phyloP scores from a whole-genome alignment of 1,140 invertebrate genomes.

The Ips nitidus region DNA sequence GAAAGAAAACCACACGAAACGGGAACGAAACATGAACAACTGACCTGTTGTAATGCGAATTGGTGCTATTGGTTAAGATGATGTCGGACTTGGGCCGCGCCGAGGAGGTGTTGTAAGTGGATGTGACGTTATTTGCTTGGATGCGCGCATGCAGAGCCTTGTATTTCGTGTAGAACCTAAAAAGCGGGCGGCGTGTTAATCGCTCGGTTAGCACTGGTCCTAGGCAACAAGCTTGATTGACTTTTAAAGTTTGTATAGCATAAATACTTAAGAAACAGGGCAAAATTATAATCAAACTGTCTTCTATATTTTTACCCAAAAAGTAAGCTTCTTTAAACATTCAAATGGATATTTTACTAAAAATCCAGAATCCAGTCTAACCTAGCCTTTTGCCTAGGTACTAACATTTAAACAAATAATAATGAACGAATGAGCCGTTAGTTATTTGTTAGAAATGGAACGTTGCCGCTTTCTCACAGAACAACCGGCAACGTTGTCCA shows the following conservation, averaged over 20 bases:
- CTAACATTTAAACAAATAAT: too few relatives aligned
- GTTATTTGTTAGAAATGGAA: neutral
- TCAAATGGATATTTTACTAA: too few relatives aligned
- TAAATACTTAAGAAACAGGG: too few relatives aligned
- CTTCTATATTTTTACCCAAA: too few relatives aligned
- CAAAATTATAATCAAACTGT: too few relatives aligned
- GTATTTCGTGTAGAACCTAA: slow-evolving; percentile 87
- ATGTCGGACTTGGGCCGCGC: slow-evolving; percentile 42
- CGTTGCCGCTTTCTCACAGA: neutral
- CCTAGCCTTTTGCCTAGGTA: too few relatives aligned
- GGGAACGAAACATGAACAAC: slow-evolving; percentile 6
- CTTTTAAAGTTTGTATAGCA: too few relatives aligned
- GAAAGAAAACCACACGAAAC: neutral
- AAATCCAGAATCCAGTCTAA: too few relatives aligned
- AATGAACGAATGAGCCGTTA: neutral
- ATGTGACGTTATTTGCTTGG: slow-evolving; percentile 76
- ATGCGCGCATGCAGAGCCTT: slow-evolving; percentile 82
- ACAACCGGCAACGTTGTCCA: neutral
- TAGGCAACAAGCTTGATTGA: too few relatives aligned
- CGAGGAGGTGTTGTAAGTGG: slow-evolving; percentile 45
- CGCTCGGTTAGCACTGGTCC: neutral
- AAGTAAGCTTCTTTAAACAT: too few relatives aligned
- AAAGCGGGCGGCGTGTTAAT: slow-evolving; percentile 32
- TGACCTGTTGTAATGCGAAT: slow-evolving; percentile 56
- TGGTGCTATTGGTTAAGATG: slow-evolving; percentile 42